Base-by-base conservation (phyloP, 2,888 invertebrate genomes). In the Plemyria rubiginata region DNA sequence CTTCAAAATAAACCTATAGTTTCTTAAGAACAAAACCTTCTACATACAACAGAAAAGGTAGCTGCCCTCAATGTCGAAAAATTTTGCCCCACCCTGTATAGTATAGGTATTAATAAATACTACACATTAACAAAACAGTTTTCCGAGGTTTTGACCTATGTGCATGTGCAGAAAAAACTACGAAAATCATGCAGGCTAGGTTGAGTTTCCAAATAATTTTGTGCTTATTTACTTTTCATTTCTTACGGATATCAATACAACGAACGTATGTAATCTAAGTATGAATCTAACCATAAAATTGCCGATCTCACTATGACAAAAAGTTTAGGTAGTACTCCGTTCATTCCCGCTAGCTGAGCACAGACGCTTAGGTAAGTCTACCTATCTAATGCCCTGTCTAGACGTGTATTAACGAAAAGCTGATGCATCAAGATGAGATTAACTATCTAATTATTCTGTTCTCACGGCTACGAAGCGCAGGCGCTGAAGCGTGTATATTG, bases 381-480 rank as follows among this genome's bases (percentile, higher is more conserved):
- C 60, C 69, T 66, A 60, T 59, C 69, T 71, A 70, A 77, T 79
- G 73, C 74, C 59, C 65, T 70, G 84, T 82, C 84, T 84, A 84
- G 84, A 84, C 82, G 67, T 67, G 77, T 78, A 80, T 82, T 84
- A 81, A 76, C 75, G 76, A 73, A 73, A 72, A 67, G 72, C 70
- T 67, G 70, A 72, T 74, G 72, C 77, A 74, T 78, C 75, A 80
- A 81, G 85, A 86, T 85, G 80, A 86, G 88, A 90, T 90, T 87
- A 87, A 81, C 77, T 82, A 87, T 88, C 88, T 22, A 88, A 89
- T 89, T 86, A 86, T 79, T 82, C 71, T 77, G 89, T 90, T 90
- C 91, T 88, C 90, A 90, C 90, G 90, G 77, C 74, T 72, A 75
- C 73, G n/a, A n/a, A n/a, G n/a, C n/a, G n/a, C n/a, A 66, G 64